A percentile compares a stretch with the other conserved stretches of the same genome.
phyloP scores from a whole-genome alignment of 2,888 invertebrate genomes.

The Epistrophe grossulariae region DNA sequence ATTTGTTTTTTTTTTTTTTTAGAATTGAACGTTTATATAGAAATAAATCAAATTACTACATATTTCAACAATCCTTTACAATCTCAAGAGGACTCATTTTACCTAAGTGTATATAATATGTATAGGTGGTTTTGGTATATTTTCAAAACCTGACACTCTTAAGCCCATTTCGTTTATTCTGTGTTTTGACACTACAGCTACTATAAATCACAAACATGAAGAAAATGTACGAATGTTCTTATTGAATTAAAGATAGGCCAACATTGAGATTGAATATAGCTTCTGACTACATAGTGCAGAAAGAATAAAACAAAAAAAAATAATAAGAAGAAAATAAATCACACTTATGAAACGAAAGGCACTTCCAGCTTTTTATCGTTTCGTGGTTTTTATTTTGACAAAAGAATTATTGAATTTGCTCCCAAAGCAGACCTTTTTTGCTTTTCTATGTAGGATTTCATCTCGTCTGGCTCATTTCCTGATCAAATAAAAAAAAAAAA shows the following conservation, averaged over 20 bases:
- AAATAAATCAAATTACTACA: slow-evolving; percentile 34
- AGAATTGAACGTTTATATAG: slow-evolving; percentile 16
- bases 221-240: slow-evolving; percentile 16
- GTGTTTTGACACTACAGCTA: slow-evolving; percentile 22
- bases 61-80: slow-evolving; percentile 3
- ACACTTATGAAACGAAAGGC: slow-evolving; percentile 45
- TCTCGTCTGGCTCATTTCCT: slow-evolving; percentile 33
- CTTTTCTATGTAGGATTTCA: not conserved
- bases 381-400: slow-evolving; percentile 40
- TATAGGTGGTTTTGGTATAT: slow-evolving; percentile 13
- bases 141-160: slow-evolving; percentile 31
- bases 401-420: slow-evolving; percentile 39
- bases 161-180: slow-evolving; percentile 9
- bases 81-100: not conserved
- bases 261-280: slow-evolving; percentile 15
- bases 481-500: slow-evolving; percentile 25
- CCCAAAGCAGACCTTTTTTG: slow-evolving; percentile 7
- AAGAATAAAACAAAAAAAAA: slow-evolving; percentile 10
- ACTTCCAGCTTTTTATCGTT: slow-evolving; percentile 40
- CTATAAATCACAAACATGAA: slow-evolving; percentile 28
- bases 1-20: not conserved
- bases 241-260: slow-evolving; percentile 41
- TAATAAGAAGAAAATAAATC: slow-evolving; percentile 28
- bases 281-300: slow-evolving; percentile 4
- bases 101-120: not conserved